These are phyloP conservation scores for Cavia aperea DNA, from an alignment of 2,113 vertebrate species.

Conservation along the genomic window DNA sequence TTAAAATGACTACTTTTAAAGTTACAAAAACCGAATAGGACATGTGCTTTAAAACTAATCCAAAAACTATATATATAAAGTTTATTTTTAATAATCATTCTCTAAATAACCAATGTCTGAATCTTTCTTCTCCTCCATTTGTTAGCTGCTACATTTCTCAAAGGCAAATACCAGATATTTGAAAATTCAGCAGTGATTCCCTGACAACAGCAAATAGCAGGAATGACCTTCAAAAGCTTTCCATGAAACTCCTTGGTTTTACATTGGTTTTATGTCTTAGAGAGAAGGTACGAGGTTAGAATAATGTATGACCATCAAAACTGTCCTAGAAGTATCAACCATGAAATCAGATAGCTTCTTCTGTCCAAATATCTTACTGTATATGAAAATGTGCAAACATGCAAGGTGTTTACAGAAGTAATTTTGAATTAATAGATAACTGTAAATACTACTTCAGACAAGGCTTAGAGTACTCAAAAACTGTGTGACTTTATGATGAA, in stretches of 20 bases:
- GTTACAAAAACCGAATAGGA: background rate
- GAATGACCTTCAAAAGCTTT: conserved; percentile 27
- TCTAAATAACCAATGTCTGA: background rate
- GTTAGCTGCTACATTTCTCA: background rate
- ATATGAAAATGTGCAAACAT: background rate
- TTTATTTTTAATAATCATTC: conserved; percentile 25
- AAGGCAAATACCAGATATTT: conserved; percentile 28
- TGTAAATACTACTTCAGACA: background rate
- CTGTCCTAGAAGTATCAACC: conserved; percentile 9
- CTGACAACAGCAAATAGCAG: background rate
- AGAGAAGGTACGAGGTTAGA: background rate
- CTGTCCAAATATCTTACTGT: background rate
- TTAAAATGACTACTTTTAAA: conserved; percentile 7
- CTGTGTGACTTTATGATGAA: background rate
- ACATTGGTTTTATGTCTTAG: conserved; percentile 9
- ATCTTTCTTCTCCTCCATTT: conserved; percentile 1
- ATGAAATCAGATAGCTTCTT: conserved; percentile 20
- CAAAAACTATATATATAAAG: conserved; percentile 35
- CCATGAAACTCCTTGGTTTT: background rate
- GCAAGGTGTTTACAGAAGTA: background rate
- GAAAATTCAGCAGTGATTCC: background rate
- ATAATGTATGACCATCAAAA: background rate
- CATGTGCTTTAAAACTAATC: background rate
- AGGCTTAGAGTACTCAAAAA: conserved; percentile 5
- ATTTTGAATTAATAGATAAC: conserved; percentile 18